These are phyloP conservation scores for Hylaea fasciaria DNA, from an alignment of 2,888 invertebrate species.

Conservation along the genomic window DNA sequence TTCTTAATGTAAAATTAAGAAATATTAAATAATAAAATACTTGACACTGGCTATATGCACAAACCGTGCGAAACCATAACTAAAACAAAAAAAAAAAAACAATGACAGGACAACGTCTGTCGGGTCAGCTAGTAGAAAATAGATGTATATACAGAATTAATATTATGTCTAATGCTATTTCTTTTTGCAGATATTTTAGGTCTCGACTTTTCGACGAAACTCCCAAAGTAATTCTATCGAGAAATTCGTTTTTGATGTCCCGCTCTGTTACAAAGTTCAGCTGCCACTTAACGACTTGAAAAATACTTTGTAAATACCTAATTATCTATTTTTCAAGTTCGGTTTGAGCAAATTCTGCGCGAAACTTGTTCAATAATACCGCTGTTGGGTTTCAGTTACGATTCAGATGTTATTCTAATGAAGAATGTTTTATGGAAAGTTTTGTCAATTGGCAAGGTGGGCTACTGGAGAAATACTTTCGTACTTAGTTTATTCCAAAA, in stretches of 20 bases:
- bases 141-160: too few species aligned
- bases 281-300: slow-evolving; percentile 24
- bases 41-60: too few species aligned
- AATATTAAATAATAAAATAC: too few species aligned
- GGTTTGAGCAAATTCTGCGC: slow-evolving; percentile 21
- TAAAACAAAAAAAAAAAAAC: too few species aligned
- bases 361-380: slow-evolving; percentile 22
- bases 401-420: slow-evolving; percentile 15
- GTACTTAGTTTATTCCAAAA: too few species aligned
- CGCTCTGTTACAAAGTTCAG: slow-evolving; percentile 15
- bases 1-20: too few species aligned
- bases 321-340: slow-evolving; percentile 32
- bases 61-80: too few species aligned
- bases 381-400: slow-evolving; percentile 7
- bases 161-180: too few species aligned
- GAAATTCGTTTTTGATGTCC: slow-evolving; percentile 20
- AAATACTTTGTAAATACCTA: slow-evolving; percentile 33
- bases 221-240: slow-evolving; percentile 4
- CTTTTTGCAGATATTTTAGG: too few species aligned
- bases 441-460: neutral
- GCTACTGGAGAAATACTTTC: too few species aligned
- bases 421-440: slow-evolving; percentile 5
- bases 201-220: neutral
- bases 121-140: too few species aligned
- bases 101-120: too few species aligned